Evolutionary conservation across 1,140 invertebrate genomes (phyloP).

Genomic region (Adoxophyes honmai): DNA sequence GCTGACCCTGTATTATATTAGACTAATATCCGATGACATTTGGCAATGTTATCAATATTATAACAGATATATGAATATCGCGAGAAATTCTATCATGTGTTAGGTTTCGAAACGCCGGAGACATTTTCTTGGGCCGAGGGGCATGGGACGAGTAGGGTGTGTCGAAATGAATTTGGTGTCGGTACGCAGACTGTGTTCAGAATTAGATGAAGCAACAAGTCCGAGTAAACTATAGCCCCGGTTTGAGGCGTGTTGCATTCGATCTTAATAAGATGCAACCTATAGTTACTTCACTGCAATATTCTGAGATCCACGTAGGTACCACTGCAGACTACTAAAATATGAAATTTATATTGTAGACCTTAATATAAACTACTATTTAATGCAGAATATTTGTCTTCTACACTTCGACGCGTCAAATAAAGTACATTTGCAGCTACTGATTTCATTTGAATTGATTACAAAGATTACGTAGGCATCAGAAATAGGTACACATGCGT

Average conservation of each 20-base stretch:
- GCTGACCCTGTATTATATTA: constrained; percentile 19
- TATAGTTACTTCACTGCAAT: too few relatives aligned
- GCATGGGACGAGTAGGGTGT: constrained; percentile 38
- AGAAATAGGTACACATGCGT: too few relatives aligned
- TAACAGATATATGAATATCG: constrained; percentile 21
- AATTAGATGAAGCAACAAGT: constrained; percentile 38
- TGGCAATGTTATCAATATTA: constrained; percentile 11
- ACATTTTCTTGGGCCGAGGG: constrained; percentile 28
- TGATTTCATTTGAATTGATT: too few relatives aligned
- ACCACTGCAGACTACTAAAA: too few relatives aligned
- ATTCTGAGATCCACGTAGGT: too few relatives aligned
- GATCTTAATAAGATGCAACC: too few relatives aligned
- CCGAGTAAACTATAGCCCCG: not conserved
- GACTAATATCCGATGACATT: constrained; percentile 28
- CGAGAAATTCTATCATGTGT: constrained; percentile 20
- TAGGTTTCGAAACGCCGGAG: constrained; percentile 28
- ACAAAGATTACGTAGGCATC: too few relatives aligned
- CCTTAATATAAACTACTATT: too few relatives aligned
- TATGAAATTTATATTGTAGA: too few relatives aligned
- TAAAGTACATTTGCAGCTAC: too few relatives aligned
- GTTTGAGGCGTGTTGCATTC: not conserved
- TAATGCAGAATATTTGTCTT: too few relatives aligned
- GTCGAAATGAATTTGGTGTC: constrained; percentile 39
- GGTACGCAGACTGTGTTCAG: constrained; percentile 22
- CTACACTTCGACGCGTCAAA: too few relatives aligned